These are phyloP conservation scores for Orgyia antiqua DNA, from an alignment of 2,888 invertebrate genomes.

Conservation along the genomic window DNA sequence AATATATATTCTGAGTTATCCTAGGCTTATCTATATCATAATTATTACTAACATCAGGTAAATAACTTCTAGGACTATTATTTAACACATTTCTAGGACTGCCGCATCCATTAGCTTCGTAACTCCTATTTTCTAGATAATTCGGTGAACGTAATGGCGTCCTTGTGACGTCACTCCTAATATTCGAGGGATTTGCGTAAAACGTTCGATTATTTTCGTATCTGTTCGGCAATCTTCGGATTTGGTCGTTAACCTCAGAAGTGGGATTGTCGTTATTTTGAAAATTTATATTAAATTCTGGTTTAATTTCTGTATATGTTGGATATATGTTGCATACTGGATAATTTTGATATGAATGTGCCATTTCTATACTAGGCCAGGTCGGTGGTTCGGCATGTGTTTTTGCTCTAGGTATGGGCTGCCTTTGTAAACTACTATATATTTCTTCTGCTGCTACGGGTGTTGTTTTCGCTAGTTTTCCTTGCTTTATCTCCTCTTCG, in stretches of 20 bases:
- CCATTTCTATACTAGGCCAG: conserved; percentile 68
- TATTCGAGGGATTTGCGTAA: conserved; percentile 57
- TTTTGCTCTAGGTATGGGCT: conserved; percentile 85
- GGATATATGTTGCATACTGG: conserved; percentile 63
- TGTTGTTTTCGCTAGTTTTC: conserved; percentile 81
- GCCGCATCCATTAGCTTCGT: conserved; percentile 47
- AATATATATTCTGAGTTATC: conserved; percentile 45
- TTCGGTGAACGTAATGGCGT: conserved; percentile 51
- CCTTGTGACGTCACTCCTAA: conserved; percentile 41
- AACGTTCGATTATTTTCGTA: conserved; percentile 54
- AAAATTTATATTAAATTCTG: conserved; percentile 48
- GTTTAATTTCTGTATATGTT: conserved; percentile 65
- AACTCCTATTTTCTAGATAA: conserved; percentile 49
- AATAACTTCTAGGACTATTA: conserved; percentile 57
- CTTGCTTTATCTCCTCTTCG: conserved; percentile 92
- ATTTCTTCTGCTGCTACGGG: conserved; percentile 76
- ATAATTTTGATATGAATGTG: conserved; percentile 70
- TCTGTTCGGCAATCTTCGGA: conserved; percentile 37
- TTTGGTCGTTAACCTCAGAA: conserved; percentile 35
- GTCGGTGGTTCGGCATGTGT: conserved; percentile 79
- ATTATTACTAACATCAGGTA: conserved; percentile 42
- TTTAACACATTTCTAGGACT: conserved; percentile 60
- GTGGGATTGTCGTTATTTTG: conserved; percentile 33
- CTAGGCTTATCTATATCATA: conserved; percentile 50
- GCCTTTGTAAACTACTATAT: conserved; percentile 72